Evolutionary conservation across 2,888 invertebrate genomes (phyloP), one percentile per base, ranked within the genome.

Genomic region (Mylabris sibirica): DNA sequence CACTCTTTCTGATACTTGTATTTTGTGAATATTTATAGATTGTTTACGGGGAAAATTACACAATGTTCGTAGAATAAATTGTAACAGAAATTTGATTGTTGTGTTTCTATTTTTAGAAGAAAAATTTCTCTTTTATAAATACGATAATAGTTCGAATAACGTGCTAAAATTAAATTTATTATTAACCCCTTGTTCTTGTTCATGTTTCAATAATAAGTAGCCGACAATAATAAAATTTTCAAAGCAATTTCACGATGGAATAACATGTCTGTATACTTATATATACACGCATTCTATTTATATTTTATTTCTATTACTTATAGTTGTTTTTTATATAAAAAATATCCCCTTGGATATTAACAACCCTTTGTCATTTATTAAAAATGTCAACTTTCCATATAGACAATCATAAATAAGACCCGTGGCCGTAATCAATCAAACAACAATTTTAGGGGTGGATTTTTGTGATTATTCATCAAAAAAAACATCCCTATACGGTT

Each of bases 161-260:
- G 14, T 8, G 17, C 57, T 57, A 57, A 57, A 57, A 57, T 57
- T 57, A 24, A 24, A 57, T 57, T 57, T 57, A 57, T 57, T 49
- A 20, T 20, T n/a, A n/a, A n/a, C n/a, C 57, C 57, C 57, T 24
- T 4, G 9, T 20, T 49, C 9, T 14, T 24, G 20, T 17, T 24
- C 57, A 24, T 4, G 8, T 57, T 57, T 24, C 57, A 57, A 57
- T 24, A 57, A 34, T 34, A 34, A 34, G 26, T 11, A 35, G 35
- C 8, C 35, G 35, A 35, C 35, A 35, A 35, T 35, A n/a, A 30
- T 30, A 30, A 14, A n/a, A 41, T 12, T 5, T 41, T 5, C n/a
- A 41, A 38, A 12, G 38, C 14, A 38, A 38, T 38, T 38, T 38
- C 14, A 14, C 14, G 1, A 8, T 38, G 12, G 38, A 30, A 30